Evolutionary conservation across 2,888 invertebrate species (phyloP), one percentile per base, ranked within the genome.

Genomic region (Willowsia nigromaculata): DNA sequence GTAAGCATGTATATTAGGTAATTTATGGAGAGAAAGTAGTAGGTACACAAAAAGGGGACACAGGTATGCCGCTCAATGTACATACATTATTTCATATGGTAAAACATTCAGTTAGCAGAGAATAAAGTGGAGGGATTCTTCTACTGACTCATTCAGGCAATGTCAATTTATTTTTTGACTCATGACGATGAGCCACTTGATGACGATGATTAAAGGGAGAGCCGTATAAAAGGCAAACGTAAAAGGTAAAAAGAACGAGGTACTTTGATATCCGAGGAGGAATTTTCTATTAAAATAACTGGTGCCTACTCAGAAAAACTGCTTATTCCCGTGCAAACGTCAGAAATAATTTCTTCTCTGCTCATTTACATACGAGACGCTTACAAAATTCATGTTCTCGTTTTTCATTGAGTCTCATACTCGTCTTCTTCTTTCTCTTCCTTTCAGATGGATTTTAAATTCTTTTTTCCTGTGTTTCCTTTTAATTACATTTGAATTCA

Each of bases 161-260:
- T 82, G 82, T 82, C 82, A 82, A 82, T 82, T 82, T 43, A 82
- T 80, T 80, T 80, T 80, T 80, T 33, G 74, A 56, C 56, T 80
- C 62, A 62, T 65, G 82, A 62, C 37, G 65, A 81, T n/a, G 81
- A 82, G 82, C 62, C 59, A 62, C 37, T 59, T 62, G 62, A 82
- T 62, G 62, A 37, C 22, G 37, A 82, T 82, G 82, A 82, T 82
- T 59, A 82, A 56, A 76, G 76, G n/a, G 15, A 68, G 47, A 25
- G 27, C 7, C 47, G 50, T 30, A 27, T 13, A 76, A 76, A 74
- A 76, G 50, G 47, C 47, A 50, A 76, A 27, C 50, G 25, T 25
- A 30, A 76, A 76, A 68, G 27, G 27, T 27, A 27, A 76, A 50
- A 27, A 76, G 50, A 15, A 40, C 43, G 43, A 50, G 15, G 27